phyloP scores from a whole-genome alignment of 2,888 invertebrate species.

The Lysandra coridon region DNA sequence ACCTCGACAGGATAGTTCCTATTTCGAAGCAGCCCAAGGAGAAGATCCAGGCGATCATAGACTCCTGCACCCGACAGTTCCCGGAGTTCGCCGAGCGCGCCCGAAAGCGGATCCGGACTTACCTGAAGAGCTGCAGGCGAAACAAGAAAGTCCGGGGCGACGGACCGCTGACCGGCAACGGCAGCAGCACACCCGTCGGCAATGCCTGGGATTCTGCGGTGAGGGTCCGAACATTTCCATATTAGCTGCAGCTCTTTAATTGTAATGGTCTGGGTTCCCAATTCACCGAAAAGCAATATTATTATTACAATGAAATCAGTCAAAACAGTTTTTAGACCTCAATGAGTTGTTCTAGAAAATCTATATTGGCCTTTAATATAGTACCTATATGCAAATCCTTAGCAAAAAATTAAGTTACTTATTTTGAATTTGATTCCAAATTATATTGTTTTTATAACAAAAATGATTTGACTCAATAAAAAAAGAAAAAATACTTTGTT shows the following conservation, averaged over 20 bases:
- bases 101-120: conserved; percentile 95
- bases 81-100: conserved; percentile 98
- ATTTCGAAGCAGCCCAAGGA: conserved; percentile 99
- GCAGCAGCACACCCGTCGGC: conserved; percentile 70
- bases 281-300: too few species aligned
- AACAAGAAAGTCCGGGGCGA: conserved; percentile 95
- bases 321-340: too few species aligned
- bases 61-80: conserved; percentile 97
- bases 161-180: conserved; percentile 65
- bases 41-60: conserved; percentile 98
- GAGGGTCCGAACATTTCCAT: conserved; percentile 77
- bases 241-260: conserved; percentile 41
- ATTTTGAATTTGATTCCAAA: too few species aligned
- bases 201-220: conserved; percentile 91
- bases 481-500: background rate
- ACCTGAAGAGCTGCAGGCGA: conserved; percentile 96
- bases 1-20: conserved; percentile 96
- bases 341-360: too few species aligned
- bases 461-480: too few species aligned
- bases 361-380: too few species aligned
- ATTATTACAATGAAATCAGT: too few species aligned
- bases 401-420: too few species aligned
- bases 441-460: too few species aligned
- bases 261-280: too few species aligned
- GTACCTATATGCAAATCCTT: too few species aligned